Evolutionary conservation across 2,113 vertebrate genomes (phyloP).

Genomic region (Hipposideros armiger): DNA sequence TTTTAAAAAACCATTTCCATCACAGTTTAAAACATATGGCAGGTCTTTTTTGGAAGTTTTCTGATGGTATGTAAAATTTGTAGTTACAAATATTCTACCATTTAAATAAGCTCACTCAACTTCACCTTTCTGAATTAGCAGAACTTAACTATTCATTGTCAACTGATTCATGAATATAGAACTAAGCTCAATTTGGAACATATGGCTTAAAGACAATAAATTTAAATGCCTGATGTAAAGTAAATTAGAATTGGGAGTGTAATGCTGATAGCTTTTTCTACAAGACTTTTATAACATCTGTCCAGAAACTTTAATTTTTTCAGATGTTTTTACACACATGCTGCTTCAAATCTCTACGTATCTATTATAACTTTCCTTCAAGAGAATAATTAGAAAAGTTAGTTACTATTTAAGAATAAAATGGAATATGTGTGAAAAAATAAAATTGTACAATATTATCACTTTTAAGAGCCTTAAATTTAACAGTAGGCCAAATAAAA

Average conservation of each 20-base stretch:
- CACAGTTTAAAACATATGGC: slow-evolving; percentile 84
- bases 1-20: slow-evolving; percentile 65
- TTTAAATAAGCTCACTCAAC: slow-evolving; percentile 87
- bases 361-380: slow-evolving; percentile 43
- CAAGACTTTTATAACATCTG: slow-evolving; percentile 80
- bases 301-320: slow-evolving; percentile 81
- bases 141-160: slow-evolving; percentile 85
- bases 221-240: slow-evolving; percentile 86
- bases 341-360: slow-evolving; percentile 39
- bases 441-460: slow-evolving; percentile 62
- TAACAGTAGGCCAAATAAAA: neutral
- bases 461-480: slow-evolving; percentile 53
- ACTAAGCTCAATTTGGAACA: slow-evolving; percentile 69
- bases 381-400: slow-evolving; percentile 78
- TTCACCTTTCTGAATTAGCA: slow-evolving; percentile 87
- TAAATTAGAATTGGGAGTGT: slow-evolving; percentile 86
- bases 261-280: slow-evolving; percentile 84
- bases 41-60: slow-evolving; percentile 79
- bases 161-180: slow-evolving; percentile 86
- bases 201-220: slow-evolving; percentile 86
- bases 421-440: slow-evolving; percentile 61
- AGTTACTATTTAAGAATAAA: slow-evolving; percentile 76
- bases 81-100: slow-evolving; percentile 86
- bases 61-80: slow-evolving; percentile 83
- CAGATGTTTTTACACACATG: slow-evolving; percentile 81